phyloP scores from a whole-genome alignment of 30 jellyfish, hydroid and myxozoan species.

The Turritopsis dohrnii region DNA sequence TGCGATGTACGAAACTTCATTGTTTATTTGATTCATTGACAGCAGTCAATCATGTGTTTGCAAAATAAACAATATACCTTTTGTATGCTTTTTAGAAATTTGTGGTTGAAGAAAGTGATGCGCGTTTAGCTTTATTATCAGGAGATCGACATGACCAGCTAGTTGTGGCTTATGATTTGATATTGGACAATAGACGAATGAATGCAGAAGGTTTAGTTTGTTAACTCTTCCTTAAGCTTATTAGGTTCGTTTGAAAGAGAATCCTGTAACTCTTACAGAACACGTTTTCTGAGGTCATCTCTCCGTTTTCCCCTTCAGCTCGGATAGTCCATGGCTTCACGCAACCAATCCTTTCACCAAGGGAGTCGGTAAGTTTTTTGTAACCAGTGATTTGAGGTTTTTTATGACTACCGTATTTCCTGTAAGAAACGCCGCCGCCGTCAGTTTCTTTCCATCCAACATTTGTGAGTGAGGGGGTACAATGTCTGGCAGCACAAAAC shows the following conservation, averaged over 20 bases:
- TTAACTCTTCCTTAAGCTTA: not conserved
- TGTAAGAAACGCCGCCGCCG: too few relatives aligned
- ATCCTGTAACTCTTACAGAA: too few relatives aligned
- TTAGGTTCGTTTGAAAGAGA: not conserved
- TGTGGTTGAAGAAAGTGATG: conserved; percentile 95
- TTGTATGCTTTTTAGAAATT: conserved; percentile 50
- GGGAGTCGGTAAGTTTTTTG: conserved; percentile 15
- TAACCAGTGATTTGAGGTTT: not conserved
- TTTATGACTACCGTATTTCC: too few relatives aligned
- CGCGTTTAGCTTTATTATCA: conserved; percentile 60
- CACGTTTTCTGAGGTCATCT: too few relatives aligned
- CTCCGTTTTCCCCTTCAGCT: not conserved
- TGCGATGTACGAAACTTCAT: conserved; percentile 65
- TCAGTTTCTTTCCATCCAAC: too few relatives aligned
- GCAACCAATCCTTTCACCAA: conserved; percentile 18
- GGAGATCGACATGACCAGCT: conserved; percentile 94
- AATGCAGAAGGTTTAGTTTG: conserved; percentile 72
- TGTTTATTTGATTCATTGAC: not conserved
- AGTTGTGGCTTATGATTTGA: conserved; percentile 81
- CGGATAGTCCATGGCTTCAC: conserved; percentile 31
- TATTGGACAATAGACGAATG: conserved; percentile 84
- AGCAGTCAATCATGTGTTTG: too few relatives aligned
- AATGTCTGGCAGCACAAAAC: too few relatives aligned
- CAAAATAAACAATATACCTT: not conserved
- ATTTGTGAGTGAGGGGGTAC: too few relatives aligned